Evolutionary conservation across 92 coral and sea anemone species (phyloP), one percentile per base, ranked within the genome.

Genomic region (Phenganax marumi): DNA sequence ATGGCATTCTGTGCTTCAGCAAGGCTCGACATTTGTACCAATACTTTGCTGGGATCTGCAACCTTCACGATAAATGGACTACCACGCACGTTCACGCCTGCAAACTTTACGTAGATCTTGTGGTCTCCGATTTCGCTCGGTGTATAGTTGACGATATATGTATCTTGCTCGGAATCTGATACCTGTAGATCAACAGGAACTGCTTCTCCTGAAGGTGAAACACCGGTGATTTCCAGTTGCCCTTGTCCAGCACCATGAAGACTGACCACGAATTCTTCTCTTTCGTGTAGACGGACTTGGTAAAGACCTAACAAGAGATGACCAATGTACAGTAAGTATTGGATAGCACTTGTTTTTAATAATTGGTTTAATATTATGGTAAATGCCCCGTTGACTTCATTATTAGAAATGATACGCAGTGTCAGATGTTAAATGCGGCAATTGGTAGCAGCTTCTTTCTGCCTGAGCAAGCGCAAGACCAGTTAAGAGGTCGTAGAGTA

Each of bases 21-120:
- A n/a, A 87, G 72, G 81, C 86, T 70, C 16, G 82, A 81, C 61
- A 91, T 80, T 21, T 84, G 85, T 60, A 91, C 64, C 22, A 85
- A 83, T 77, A 91, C 95, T 50, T 91, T 90, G 50, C 90, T 87
- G 52, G 95, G 95, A 79, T 91, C 95, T 0, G 91, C 92, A 72
- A 91, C 95, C 86, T 95, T 95, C 79, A 95, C 93, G 52, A 90
- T 62, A 62, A 83, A 95, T 1, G 98, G 98, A 55, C 98, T 95
- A 33, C 97, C 98, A 9, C 86, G 88, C 3, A 95, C 92, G 33
- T 93, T 91, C 19, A 84, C 83, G 48, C 96, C 93, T 33, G 92
- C 93, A 64, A 89, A 92, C 53, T 66, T 84, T 19, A 95, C 90
- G 75, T 92, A 88, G n/a, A 95, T 92, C 81, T 90, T 95, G 86